Percentiles rank a stretch among this genome's conserved stretches.
phyloP scores from a whole-genome alignment of 2,113 vertebrate genomes.

The Toxostoma redivivum region DNA sequence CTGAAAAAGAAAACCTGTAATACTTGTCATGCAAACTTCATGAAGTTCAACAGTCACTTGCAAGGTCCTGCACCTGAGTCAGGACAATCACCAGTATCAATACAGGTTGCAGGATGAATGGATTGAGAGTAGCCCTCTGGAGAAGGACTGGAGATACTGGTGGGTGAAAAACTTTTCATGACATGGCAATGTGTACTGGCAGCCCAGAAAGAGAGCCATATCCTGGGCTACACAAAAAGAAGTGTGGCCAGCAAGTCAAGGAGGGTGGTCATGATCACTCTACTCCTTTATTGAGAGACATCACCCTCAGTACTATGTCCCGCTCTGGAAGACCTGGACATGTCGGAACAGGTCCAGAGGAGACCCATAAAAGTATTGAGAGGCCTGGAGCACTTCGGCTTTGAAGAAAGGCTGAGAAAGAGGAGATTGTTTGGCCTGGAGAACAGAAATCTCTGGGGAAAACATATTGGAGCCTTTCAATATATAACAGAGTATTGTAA shows the following conservation, averaged over 20 bases:
- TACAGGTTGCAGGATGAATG: background rate
- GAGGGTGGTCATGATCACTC: background rate
- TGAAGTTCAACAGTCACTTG: background rate
- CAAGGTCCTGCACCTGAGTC: background rate
- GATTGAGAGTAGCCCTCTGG: background rate
- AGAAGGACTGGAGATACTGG: background rate
- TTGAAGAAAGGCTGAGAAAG: background rate
- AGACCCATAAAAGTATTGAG: background rate
- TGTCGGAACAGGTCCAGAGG: background rate
- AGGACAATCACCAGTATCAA: background rate
- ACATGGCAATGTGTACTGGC: background rate
- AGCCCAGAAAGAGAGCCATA: background rate
- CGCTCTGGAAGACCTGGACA: background rate
- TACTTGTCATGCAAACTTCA: background rate
- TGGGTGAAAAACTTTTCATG: background rate
- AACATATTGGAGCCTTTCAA: background rate
- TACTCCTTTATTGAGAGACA: background rate
- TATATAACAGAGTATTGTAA: background rate
- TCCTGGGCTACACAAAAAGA: background rate
- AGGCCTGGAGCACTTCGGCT: background rate
- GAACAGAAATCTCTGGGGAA: background rate
- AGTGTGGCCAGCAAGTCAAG: rapidly evolving
- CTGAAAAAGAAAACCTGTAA: background rate
- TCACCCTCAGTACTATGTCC: background rate
- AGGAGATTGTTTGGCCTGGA: background rate